Percentiles rank a stretch among this genome's conserved stretches.
Conservation (phyloP, 2,888 invertebrate species). For the Drosophila subsilvestris region DNA sequence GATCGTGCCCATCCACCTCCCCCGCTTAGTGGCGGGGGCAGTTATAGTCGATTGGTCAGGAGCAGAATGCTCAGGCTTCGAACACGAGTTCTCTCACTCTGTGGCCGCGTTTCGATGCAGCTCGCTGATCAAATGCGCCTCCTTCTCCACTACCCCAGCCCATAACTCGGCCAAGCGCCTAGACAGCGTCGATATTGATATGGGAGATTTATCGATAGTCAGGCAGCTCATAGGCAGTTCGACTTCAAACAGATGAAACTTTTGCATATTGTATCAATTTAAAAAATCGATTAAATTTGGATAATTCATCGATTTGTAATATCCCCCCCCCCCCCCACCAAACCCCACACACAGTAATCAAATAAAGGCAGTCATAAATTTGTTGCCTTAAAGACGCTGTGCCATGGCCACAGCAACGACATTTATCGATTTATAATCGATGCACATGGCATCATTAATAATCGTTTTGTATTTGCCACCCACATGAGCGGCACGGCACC, state of each 20-base stretch:
- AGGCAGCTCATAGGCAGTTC: no score
- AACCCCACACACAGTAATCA: slow-evolving; percentile 14
- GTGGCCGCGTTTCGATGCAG: slow-evolving; percentile 53
- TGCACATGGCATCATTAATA: slow-evolving; percentile 33
- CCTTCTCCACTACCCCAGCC: no score
- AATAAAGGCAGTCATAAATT: background rate
- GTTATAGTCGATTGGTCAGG: slow-evolving; percentile 76
- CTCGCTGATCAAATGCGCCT: slow-evolving; percentile 53
- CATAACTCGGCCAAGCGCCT: no score
- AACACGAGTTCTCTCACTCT: slow-evolving; percentile 63
- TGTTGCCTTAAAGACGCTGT: background rate
- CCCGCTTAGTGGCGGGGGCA: background rate
- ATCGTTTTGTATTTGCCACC: slow-evolving; percentile 42
- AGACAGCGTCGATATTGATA: no score
- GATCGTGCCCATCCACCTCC: slow-evolving; percentile 32
- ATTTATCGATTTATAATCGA: slow-evolving; percentile 40
- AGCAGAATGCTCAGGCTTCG: slow-evolving; percentile 50
- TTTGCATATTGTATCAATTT: no score
- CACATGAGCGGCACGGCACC: slow-evolving; percentile 23
- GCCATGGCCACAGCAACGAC: slow-evolving; percentile 3
- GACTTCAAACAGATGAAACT: no score
- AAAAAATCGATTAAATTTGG: no score
- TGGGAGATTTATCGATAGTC: no score
- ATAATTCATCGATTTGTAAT: no score
- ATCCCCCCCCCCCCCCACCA: background rate